Evolutionary conservation across 2,888 invertebrate genomes (phyloP), one percentile per base, ranked within the genome.

Genomic region (Aleiodes alternator): DNA sequence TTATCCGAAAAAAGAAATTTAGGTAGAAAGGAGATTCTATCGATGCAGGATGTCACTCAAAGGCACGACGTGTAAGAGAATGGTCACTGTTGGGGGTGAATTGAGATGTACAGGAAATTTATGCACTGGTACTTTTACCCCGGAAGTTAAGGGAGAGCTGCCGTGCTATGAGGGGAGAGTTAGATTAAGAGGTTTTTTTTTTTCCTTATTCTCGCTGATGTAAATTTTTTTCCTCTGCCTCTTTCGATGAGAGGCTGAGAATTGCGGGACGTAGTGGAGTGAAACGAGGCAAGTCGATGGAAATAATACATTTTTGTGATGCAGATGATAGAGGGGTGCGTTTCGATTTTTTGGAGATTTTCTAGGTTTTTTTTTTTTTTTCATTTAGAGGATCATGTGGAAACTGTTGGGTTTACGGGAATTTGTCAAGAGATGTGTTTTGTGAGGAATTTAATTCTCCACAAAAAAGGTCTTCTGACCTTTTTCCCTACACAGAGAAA

Each of bases 71-170:
- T 69, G 76, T 77, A 75, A 75, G 72, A 69, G 72, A 75, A 77
- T 77, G 77, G 75, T 77, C 79, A 76, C 79, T 59, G 76, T 69
- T 73, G 74, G 76, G 78, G 78, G 79, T 79, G 77, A 78, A 77
- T 78, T 79, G 87, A 88, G 87, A 87, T 84, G 84, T 85, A 87
- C 83, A 81, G 84, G 84, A 84, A 85, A 86, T 87, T 87, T 87
- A 87, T 87, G 86, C 87, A 87, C 76, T 83, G 81, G 78, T 83
- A 85, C 84, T 86, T 83, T 68, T 83, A 82, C 78, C 79, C 80
- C 82, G 82, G 82, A 84, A 84, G 82, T 83, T 75, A 72, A 76
- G 73, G 76, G 77, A 51, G 56, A 66, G 55, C 43, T 48, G 50
- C 55, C 34, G 23, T 14, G 69, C 29, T 29, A 16, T 8, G 31